Evolutionary conservation across 2,113 vertebrate genomes (phyloP).

Genomic region (Nyctibius bracteatus): DNA sequence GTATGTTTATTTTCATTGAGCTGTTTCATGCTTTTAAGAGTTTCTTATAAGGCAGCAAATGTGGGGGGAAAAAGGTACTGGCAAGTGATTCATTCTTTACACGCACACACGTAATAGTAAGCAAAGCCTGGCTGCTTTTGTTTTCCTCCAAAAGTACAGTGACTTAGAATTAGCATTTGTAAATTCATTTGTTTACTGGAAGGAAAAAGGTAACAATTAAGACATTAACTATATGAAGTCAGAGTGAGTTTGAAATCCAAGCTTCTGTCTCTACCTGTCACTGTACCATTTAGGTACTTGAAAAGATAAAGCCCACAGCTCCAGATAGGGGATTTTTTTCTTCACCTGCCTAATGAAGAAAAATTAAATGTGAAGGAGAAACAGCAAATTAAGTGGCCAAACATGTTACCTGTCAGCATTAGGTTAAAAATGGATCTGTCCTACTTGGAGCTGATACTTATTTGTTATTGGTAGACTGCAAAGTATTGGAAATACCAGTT

Average conservation of each 20-base stretch:
- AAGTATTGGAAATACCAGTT: not conserved
- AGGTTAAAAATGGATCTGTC: not conserved
- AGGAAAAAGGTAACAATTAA: not conserved
- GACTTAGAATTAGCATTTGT: not conserved
- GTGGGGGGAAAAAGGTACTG: not conserved
- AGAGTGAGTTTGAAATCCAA: not conserved
- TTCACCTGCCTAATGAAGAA: not conserved
- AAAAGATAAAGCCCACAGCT: not conserved
- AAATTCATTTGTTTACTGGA: not conserved
- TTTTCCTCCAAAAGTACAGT: not conserved
- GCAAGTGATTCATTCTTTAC: fast-evolving
- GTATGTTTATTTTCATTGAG: not conserved
- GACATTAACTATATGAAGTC: not conserved
- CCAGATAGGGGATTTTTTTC: not conserved
- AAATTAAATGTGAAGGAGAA: not conserved
- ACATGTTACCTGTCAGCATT: not conserved
- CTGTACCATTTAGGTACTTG: not conserved
- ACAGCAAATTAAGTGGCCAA: not conserved
- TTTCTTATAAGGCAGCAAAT: not conserved
- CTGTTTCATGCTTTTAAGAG: not conserved
- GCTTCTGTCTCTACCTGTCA: not conserved
- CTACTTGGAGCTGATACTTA: not conserved
- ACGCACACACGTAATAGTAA: fast-evolving
- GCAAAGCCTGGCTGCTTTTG: not conserved
- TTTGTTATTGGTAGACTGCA: not conserved